phyloP scores from a whole-genome alignment of 2,113 vertebrate species.

The Atrichornis clamosus region DNA sequence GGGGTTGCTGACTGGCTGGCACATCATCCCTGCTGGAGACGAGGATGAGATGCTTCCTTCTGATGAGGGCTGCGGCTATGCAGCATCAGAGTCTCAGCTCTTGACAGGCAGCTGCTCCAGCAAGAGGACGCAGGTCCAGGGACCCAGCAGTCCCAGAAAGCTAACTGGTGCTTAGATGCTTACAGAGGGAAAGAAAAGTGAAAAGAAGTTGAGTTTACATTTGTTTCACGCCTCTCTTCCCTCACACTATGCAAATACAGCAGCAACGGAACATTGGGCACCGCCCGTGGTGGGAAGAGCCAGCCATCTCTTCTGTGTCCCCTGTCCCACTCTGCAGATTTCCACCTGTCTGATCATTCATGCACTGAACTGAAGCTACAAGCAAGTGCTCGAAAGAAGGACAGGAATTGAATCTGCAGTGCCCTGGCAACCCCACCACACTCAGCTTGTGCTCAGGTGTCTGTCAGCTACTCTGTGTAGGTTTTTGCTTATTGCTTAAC shows the following conservation, averaged over 20 bases:
- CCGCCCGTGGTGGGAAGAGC: background rate
- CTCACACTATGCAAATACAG: accelerated
- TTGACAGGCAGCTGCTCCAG: background rate
- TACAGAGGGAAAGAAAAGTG: background rate
- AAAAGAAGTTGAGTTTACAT: background rate
- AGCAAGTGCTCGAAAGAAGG: background rate
- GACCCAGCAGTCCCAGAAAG: background rate
- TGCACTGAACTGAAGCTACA: background rate
- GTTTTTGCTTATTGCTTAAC: background rate
- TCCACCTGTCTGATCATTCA: background rate
- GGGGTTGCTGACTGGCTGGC: background rate
- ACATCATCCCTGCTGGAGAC: background rate
- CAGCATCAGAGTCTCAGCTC: background rate
- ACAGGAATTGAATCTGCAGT: background rate
- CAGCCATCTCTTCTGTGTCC: background rate
- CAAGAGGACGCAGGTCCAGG: background rate
- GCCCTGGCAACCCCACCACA: background rate
- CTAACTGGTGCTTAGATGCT: background rate
- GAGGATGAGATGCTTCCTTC: background rate
- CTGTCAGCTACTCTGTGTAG: background rate
- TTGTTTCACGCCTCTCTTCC: background rate
- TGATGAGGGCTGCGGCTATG: background rate
- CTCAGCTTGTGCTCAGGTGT: background rate
- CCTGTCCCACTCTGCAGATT: background rate
- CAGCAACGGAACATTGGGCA: background rate